Percentiles rank a stretch among this genome's conserved stretches.
Conservation (phyloP, 2,797 vertebrate species). For the Peromyscus aztecus region DNA sequence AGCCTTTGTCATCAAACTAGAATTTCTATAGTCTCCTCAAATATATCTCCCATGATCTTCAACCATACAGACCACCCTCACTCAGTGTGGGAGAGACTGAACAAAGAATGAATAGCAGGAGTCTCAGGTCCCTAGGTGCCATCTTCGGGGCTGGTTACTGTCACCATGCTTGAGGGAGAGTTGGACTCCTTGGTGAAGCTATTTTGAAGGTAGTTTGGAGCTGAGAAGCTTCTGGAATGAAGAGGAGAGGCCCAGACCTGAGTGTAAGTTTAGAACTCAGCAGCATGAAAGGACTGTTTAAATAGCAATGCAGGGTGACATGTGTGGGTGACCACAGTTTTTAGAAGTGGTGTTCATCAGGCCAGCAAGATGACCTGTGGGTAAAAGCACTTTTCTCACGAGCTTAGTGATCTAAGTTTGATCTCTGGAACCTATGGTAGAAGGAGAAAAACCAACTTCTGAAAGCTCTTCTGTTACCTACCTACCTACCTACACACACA, state of each 20-base stretch:
- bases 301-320: not conserved
- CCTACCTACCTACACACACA: too few species aligned
- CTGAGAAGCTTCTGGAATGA: not conserved
- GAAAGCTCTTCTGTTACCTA: not conserved
- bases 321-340: not conserved
- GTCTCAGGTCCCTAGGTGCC: too few species aligned
- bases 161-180: not conserved
- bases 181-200: not conserved
- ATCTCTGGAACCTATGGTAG: not conserved
- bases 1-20: not conserved
- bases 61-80: not conserved
- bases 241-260: not conserved
- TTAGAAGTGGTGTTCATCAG: not conserved
- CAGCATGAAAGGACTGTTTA: not conserved
- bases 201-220: not conserved
- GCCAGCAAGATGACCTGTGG: not conserved
- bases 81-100: not conserved
- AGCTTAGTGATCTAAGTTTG: not conserved
- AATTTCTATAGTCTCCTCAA: slow-evolving; percentile 26
- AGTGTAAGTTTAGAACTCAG: not conserved
- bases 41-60: not conserved
- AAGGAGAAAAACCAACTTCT: not conserved
- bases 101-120: not conserved
- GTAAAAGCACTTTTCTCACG: not conserved
- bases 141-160: not conserved